Percentiles rank a stretch among this genome's conserved stretches.
These are phyloP conservation scores for Leptinotarsa lineolata DNA, from an alignment of 1,140 invertebrate species.

Conservation along the genomic window DNA sequence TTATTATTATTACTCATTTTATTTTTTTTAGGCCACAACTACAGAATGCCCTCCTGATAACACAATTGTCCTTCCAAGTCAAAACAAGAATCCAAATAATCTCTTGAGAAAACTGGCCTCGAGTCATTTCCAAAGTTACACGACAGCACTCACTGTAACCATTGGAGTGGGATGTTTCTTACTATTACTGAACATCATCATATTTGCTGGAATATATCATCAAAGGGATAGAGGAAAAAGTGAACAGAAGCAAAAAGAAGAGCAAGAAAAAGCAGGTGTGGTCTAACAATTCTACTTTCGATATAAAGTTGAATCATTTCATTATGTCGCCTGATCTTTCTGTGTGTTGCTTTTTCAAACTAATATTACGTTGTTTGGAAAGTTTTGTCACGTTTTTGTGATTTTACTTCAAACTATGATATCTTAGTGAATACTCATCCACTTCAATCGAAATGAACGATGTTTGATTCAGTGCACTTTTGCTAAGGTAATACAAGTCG, in stretches of 20 bases:
- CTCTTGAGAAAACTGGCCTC: slow-evolving; percentile 74
- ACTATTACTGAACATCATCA: slow-evolving; percentile 87
- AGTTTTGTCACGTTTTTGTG: background rate
- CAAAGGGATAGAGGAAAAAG: slow-evolving; percentile 74
- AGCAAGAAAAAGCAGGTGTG: background rate
- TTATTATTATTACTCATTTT: background rate
- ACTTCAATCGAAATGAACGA: too few relatives aligned
- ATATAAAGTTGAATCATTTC: too few relatives aligned
- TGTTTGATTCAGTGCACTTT: too few relatives aligned
- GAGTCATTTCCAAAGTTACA: slow-evolving; percentile 84
- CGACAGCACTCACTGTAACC: slow-evolving; percentile 87
- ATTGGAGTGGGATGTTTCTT: slow-evolving; percentile 89
- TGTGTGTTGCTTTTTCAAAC: too few relatives aligned
- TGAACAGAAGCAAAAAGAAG: slow-evolving; percentile 70
- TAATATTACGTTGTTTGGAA: too few relatives aligned
- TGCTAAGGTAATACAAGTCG: too few relatives aligned
- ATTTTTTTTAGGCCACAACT: slow-evolving; percentile 54
- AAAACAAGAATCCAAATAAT: slow-evolving; percentile 65
- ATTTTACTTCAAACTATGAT: too few relatives aligned
- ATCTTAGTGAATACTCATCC: too few relatives aligned
- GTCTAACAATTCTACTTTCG: too few relatives aligned
- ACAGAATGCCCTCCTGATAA: slow-evolving; percentile 72
- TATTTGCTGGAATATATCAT: slow-evolving; percentile 93
- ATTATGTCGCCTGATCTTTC: too few relatives aligned
- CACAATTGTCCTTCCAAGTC: slow-evolving; percentile 60